These are phyloP conservation scores for Chaetogeoica ovagalla DNA, from an alignment of 2,888 invertebrate genomes.

Conservation along the genomic window DNA sequence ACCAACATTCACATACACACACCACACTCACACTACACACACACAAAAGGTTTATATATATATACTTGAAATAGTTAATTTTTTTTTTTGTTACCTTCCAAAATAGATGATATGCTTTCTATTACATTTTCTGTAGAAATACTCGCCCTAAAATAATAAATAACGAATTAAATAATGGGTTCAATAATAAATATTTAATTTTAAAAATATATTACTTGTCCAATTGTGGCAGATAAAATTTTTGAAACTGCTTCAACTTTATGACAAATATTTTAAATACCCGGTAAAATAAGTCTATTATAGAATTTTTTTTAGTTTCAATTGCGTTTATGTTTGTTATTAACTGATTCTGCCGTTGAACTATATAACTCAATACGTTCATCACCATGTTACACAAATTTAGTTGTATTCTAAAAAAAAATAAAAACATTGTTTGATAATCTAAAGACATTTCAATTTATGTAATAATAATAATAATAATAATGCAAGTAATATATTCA, in stretches of 20 bases:
- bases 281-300: slow-evolving; percentile 39
- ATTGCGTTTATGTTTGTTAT: slow-evolving; percentile 32
- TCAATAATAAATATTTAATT: background rate
- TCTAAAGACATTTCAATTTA: too few species aligned
- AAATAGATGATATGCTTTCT: slow-evolving; percentile 24
- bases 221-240: slow-evolving; percentile 30
- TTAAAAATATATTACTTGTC: slow-evolving; percentile 20
- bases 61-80: too few species aligned
- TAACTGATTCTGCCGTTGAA: slow-evolving; percentile 23
- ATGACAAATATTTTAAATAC: slow-evolving; percentile 32
- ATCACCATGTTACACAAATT: slow-evolving; percentile 45
- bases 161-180: background rate
- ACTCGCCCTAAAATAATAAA: slow-evolving; percentile 14
- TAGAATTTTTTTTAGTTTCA: background rate
- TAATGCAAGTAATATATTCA: too few species aligned
- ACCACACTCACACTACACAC: too few species aligned
- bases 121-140: slow-evolving; percentile 1
- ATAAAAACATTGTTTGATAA: background rate
- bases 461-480: too few species aligned
- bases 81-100: slow-evolving; percentile 24
- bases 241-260: slow-evolving; percentile 43
- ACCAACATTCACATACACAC: too few species aligned
- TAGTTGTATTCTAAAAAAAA: slow-evolving; percentile 45
- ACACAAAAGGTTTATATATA: too few species aligned
- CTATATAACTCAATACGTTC: slow-evolving; percentile 36